phyloP scores from a whole-genome alignment of 1,140 invertebrate species.

The Notospermus geniculatus region DNA sequence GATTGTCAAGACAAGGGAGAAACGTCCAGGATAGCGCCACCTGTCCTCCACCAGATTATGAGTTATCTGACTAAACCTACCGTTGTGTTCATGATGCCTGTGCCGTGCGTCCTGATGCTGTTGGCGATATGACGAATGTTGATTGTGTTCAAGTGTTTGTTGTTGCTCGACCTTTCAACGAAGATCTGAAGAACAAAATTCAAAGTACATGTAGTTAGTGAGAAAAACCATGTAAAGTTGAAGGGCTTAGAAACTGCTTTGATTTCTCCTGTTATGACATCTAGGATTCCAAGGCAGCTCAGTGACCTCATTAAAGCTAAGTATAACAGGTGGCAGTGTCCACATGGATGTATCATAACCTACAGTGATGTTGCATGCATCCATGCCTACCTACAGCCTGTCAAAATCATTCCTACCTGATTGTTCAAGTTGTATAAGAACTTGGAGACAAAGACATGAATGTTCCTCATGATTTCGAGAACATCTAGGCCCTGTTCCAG shows the following conservation, averaged over 20 bases:
- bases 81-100: slow-evolving; percentile 96
- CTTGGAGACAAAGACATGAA: slow-evolving; percentile 90
- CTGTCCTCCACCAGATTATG: background rate
- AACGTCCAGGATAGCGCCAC: no score
- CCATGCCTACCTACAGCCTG: slow-evolving; percentile 17
- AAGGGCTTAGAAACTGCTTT: no score
- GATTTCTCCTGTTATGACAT: no score
- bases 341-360: background rate
- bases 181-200: slow-evolving; percentile 79
- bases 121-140: slow-evolving; percentile 95
- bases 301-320: background rate
- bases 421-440: slow-evolving; percentile 97
- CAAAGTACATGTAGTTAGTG: no score
- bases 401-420: slow-evolving; percentile 61
- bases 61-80: slow-evolving; percentile 59
- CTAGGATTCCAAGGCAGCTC: no score
- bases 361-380: background rate
- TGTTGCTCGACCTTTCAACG: slow-evolving; percentile 85
- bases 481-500: slow-evolving; percentile 95
- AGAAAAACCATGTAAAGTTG: no score
- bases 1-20: no score
- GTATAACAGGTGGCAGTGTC: background rate
- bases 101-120: slow-evolving; percentile 95
- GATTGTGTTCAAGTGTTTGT: slow-evolving; percentile 94
- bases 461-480: slow-evolving; percentile 95